Evolutionary conservation across 2,888 invertebrate species (phyloP).

Genomic region (Toxonevra muliebris): DNA sequence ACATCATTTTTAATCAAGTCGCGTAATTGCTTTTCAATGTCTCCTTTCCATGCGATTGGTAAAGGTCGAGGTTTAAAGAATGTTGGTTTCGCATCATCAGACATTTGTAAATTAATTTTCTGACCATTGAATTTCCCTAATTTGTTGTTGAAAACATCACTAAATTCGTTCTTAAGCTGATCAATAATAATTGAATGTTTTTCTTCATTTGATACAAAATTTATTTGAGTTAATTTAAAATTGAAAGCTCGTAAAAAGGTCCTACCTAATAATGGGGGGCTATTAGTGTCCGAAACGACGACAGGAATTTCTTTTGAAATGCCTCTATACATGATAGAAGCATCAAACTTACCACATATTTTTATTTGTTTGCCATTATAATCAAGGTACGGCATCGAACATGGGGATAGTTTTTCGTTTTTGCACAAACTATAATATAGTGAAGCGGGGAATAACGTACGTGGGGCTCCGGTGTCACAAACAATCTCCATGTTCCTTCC

Average conservation of each 20-base stretch:
- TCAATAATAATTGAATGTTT: neutral
- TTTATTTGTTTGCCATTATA: slow-evolving; percentile 10
- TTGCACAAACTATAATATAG: slow-evolving; percentile 6
- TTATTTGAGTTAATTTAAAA: slow-evolving; percentile 3
- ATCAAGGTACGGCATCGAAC: slow-evolving; percentile 11
- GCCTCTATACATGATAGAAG: slow-evolving; percentile 1
- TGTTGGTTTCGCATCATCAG: slow-evolving; percentile 1
- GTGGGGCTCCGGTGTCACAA: neutral
- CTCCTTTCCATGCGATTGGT: neutral
- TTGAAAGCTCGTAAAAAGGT: neutral
- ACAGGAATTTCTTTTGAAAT: slow-evolving; percentile 9
- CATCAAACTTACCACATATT: neutral
- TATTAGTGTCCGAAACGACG: slow-evolving; percentile 6
- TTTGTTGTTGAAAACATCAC: neutral
- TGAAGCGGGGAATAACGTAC: slow-evolving; percentile 8
- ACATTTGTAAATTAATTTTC: slow-evolving; percentile 1
- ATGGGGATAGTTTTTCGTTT: neutral
- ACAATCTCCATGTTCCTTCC: neutral
- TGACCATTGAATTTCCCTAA: slow-evolving; percentile 1
- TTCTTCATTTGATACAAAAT: slow-evolving; percentile 4
- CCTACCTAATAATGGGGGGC: neutral
- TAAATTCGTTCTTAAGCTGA: slow-evolving; percentile 3
- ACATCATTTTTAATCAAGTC: neutral
- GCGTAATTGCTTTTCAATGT: neutral
- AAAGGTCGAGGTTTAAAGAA: slow-evolving; percentile 2